phyloP scores from a whole-genome alignment of 2,888 invertebrate species.

The Latheticus oryzae region DNA sequence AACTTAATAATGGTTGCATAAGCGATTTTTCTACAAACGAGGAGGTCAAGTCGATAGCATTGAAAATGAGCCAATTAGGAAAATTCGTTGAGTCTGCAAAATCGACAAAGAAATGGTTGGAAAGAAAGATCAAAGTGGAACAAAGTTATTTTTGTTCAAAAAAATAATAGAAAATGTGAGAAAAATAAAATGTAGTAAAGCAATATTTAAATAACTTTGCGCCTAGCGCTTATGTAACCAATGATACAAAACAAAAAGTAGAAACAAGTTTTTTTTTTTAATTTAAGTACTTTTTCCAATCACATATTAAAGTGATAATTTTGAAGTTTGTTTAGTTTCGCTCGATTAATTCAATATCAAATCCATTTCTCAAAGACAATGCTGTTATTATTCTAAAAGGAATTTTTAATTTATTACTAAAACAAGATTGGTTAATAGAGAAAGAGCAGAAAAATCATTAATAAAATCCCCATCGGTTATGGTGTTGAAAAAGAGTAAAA shows the following conservation, averaged over 20 bases:
- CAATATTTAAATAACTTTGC: no score
- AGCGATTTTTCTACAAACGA: constrained; percentile 1
- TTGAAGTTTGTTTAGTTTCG: constrained; percentile 35
- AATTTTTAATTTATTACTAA: constrained; percentile 26
- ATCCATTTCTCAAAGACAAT: constrained; percentile 34
- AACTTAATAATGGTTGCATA: constrained; percentile 2
- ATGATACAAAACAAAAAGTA: no score
- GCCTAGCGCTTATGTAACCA: no score
- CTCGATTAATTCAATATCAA: constrained; percentile 29
- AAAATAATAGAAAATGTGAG: no score
- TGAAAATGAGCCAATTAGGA: constrained; percentile 10
- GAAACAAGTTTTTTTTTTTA: no score
- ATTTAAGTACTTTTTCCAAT: no score
- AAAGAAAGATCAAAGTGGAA: no score
- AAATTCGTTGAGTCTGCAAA: constrained; percentile 16
- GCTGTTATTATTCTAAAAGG: constrained; percentile 29
- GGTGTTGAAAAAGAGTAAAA: constrained; percentile 25
- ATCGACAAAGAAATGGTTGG: no score
- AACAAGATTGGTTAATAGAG: constrained; percentile 5
- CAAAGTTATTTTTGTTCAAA: background rate
- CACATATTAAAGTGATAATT: constrained; percentile 30
- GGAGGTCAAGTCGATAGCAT: constrained; percentile 11
- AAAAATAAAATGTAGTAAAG: no score
- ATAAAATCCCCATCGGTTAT: constrained; percentile 12
- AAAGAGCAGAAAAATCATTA: constrained; percentile 7